Evolutionary conservation across 2,113 vertebrate genomes (phyloP).

Genomic region (Eptatretus burgeri): DNA sequence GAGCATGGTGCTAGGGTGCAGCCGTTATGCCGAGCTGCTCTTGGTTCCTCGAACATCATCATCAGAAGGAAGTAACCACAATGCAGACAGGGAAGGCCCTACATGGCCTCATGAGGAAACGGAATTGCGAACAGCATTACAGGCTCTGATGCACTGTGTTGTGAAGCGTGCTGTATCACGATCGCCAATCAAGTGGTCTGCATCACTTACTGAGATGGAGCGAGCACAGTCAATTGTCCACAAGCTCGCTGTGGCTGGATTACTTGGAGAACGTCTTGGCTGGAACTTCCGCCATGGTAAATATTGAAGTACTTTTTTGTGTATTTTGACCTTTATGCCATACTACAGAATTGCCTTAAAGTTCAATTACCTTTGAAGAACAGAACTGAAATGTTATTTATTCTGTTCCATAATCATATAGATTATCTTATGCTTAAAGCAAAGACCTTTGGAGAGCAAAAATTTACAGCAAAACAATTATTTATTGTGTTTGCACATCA

Average conservation of each 20-base stretch:
- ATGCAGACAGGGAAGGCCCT: constrained; percentile 5
- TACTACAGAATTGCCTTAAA: no score
- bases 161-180: constrained; percentile 4
- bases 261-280: not conserved
- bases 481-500: no score
- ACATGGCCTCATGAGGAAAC: not conserved
- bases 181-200: constrained; percentile 4
- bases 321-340: no score
- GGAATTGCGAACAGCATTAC: not conserved
- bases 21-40: constrained; percentile 5
- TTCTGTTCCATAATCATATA: no score
- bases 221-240: constrained; percentile 1
- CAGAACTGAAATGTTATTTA: no score
- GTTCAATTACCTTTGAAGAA: no score
- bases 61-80: constrained; percentile 3
- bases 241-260: not conserved
- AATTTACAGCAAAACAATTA: no score
- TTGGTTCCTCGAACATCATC: not conserved
- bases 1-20: not conserved
- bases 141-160: constrained; percentile 4
- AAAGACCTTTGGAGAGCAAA: no score
- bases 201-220: constrained; percentile 4
- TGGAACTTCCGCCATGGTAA: not conserved
- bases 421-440: no score
- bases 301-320: no score